Conservation (phyloP, 2,113 vertebrate genomes). For the Toxotes chatareus region DNA sequence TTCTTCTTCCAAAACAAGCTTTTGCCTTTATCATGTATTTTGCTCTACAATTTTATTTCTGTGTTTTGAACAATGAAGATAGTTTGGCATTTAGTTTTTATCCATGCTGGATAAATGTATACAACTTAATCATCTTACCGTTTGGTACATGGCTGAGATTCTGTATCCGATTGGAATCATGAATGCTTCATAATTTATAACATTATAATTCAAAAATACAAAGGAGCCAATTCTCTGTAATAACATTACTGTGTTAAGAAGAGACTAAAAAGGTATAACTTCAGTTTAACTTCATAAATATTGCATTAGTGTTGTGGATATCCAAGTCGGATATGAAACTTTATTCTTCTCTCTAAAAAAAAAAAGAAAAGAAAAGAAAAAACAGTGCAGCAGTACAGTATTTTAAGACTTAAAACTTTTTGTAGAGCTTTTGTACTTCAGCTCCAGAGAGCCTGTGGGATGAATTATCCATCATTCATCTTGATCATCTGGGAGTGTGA, state of each 20-base stretch:
- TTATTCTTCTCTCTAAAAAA: background rate
- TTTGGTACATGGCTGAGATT: background rate
- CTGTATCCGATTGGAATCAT: background rate
- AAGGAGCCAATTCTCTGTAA: slow-evolving; percentile 37
- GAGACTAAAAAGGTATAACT: slow-evolving; percentile 10
- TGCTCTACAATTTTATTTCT: background rate
- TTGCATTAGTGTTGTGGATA: slow-evolving; percentile 23
- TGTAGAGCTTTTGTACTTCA: background rate
- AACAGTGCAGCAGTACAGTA: background rate
- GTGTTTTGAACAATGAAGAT: background rate
- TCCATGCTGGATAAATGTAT: background rate
- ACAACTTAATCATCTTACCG: background rate
- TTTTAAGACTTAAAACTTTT: background rate
- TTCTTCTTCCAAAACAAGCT: background rate
- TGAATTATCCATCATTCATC: slow-evolving; percentile 35
- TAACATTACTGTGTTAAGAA: background rate
- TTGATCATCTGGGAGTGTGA: slow-evolving; percentile 60
- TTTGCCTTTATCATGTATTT: background rate
- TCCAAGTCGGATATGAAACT: slow-evolving; percentile 1
- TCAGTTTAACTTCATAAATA: slow-evolving; percentile 20
- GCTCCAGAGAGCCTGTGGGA: background rate
- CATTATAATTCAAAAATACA: slow-evolving; percentile 26
- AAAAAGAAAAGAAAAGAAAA: background rate
- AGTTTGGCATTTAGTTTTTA: background rate
- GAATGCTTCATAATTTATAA: slow-evolving; percentile 25